Evolutionary conservation across 2,888 invertebrate genomes (phyloP).

Genomic region (Apodemia mormo): DNA sequence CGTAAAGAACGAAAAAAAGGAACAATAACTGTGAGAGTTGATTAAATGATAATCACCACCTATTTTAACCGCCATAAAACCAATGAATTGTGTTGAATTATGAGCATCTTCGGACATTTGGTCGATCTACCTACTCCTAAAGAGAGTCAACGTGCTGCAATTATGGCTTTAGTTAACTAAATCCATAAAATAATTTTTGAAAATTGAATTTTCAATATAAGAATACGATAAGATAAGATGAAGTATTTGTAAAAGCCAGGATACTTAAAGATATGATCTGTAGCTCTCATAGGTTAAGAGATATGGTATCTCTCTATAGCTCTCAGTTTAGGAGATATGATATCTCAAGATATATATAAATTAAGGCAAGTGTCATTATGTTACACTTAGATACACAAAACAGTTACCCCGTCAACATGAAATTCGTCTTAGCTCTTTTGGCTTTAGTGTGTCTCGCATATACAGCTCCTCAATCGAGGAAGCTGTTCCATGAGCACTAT

Average conservation of each 20-base stretch:
- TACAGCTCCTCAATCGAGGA: slow-evolving; percentile 36
- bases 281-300: not conserved
- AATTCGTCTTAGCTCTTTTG: slow-evolving; percentile 31
- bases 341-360: slow-evolving; percentile 6
- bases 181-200: no score
- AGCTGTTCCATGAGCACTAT: slow-evolving; percentile 42
- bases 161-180: no score
- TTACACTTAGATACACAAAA: not conserved
- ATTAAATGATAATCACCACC: no score
- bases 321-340: not conserved
- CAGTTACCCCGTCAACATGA: slow-evolving; percentile 27
- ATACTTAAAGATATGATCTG: not conserved
- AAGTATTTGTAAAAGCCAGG: not conserved
- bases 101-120: no score
- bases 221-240: not conserved
- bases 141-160: no score
- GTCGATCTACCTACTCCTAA: no score
- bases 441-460: slow-evolving; percentile 31
- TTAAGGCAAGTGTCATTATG: not conserved
- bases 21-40: no score
- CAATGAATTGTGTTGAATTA: no score
- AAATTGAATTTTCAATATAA: no score
- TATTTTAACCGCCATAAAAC: no score
- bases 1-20: no score
- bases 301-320: not conserved